A percentile compares a stretch with the other conserved stretches of the same genome.
These are phyloP conservation scores for Physeter macrocephalus DNA, from an alignment of 2,113 vertebrate species.

Conservation along the genomic window DNA sequence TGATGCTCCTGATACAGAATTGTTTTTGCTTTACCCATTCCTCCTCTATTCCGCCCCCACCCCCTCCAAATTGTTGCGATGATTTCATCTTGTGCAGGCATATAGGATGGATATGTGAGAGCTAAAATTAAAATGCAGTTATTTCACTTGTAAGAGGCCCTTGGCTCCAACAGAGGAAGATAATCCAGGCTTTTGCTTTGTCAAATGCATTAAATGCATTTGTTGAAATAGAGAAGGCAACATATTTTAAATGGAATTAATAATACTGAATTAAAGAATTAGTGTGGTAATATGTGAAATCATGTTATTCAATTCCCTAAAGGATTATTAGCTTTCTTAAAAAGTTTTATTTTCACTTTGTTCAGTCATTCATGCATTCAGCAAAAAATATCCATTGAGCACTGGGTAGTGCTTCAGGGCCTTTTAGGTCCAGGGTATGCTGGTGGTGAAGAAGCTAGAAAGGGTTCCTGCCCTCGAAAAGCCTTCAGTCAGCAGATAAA, in stretches of 20 bases:
- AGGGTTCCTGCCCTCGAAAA: background rate
- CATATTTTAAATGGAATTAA: background rate
- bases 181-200: slow-evolving; percentile 27
- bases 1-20: background rate
- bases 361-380: slow-evolving; percentile 10
- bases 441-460: slow-evolving; percentile 16
- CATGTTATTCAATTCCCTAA: slow-evolving; percentile 14
- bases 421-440: background rate
- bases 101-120: background rate
- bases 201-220: background rate
- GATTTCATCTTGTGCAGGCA: slow-evolving; percentile 3
- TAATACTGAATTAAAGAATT: slow-evolving; percentile 14
- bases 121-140: slow-evolving; percentile 43
- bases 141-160: background rate
- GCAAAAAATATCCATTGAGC: background rate
- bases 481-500: background rate
- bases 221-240: slow-evolving; percentile 8
- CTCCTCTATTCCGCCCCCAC: background rate
- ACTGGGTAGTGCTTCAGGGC: background rate
- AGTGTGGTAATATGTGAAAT: slow-evolving; percentile 20
- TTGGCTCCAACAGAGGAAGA: background rate
- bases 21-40: background rate
- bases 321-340: slow-evolving; percentile 9
- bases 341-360: slow-evolving; percentile 23
- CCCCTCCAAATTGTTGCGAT: background rate